phyloP scores from a whole-genome alignment of 2,797 vertebrate genomes.

The Scomberomorus guttatus region DNA sequence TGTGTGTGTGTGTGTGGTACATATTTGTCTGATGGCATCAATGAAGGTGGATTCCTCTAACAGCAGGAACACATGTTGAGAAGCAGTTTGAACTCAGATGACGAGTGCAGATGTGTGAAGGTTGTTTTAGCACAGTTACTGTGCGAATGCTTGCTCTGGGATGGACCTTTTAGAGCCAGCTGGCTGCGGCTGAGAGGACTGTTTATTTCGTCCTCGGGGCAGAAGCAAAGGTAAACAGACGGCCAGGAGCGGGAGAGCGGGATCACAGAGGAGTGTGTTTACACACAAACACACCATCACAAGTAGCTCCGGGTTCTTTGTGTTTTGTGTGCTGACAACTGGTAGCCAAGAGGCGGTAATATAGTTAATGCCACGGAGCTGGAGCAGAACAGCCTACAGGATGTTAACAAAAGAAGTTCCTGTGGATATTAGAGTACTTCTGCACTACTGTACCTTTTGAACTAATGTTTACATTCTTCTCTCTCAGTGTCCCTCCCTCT shows the following conservation, averaged over 20 bases:
- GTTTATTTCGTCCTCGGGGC: conserved; percentile 49
- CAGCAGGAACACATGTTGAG: conserved; percentile 60
- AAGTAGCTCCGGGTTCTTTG: conserved; percentile 50
- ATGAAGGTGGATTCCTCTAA: conserved; percentile 66
- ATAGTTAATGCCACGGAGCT: conserved; percentile 37
- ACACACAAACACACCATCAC: conserved; percentile 74
- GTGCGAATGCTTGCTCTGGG: conserved; percentile 53
- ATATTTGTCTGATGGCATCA: conserved; percentile 84
- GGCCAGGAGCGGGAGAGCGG: conserved; percentile 41
- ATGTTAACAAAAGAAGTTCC: conserved; percentile 71
- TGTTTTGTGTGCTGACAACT: conserved; percentile 49
- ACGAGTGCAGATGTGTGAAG: not conserved
- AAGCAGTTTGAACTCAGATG: conserved; percentile 14
- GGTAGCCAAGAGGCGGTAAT: conserved; percentile 54
- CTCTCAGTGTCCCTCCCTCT: conserved; percentile 25
- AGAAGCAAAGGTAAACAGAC: conserved; percentile 67
- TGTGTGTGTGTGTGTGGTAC: conserved; percentile 47
- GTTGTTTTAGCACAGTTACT: conserved; percentile 39
- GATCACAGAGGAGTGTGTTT: conserved; percentile 71
- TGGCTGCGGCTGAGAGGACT: conserved; percentile 14
- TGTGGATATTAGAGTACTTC: conserved; percentile 49
- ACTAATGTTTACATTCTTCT: conserved; percentile 65
- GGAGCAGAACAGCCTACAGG: conserved; percentile 51
- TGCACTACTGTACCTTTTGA: conserved; percentile 27
- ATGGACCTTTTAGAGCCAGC: conserved; percentile 23